A percentile compares a stretch with the other conserved stretches of the same genome.
Conservation (phyloP, 2,113 vertebrate species). For the Leptobrachium leishanense region DNA sequence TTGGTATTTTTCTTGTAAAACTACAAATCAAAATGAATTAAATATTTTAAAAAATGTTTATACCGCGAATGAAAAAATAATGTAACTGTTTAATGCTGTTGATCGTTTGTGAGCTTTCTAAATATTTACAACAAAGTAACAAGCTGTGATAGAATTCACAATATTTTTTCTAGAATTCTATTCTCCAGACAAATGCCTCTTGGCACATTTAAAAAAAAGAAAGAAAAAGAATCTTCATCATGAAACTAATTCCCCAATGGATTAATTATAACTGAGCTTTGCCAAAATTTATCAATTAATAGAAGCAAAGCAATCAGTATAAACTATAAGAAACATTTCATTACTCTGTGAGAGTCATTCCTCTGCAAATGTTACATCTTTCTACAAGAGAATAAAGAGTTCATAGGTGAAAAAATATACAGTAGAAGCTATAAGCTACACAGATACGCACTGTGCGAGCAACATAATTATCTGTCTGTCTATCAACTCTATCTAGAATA, state of each 20-base stretch:
- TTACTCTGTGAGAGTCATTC: slow-evolving; percentile 7
- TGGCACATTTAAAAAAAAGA: slow-evolving; percentile 20
- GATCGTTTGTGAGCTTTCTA: slow-evolving; percentile 16
- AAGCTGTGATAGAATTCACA: slow-evolving; percentile 51
- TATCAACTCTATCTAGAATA: too few species aligned
- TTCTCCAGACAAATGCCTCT: slow-evolving; percentile 40
- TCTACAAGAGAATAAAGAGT: slow-evolving; percentile 10
- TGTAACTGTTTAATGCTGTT: background rate
- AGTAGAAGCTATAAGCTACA: too few species aligned
- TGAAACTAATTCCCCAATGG: slow-evolving; percentile 48
- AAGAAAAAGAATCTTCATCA: slow-evolving; percentile 42
- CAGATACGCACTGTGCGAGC: too few species aligned
- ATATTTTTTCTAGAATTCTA: slow-evolving; percentile 41
- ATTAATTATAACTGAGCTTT: slow-evolving; percentile 52
- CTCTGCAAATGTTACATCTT: slow-evolving; percentile 8
- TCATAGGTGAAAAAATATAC: slow-evolving; percentile 7
- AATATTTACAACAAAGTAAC: slow-evolving; percentile 47
- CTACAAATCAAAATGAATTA: background rate
- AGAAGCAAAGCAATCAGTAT: slow-evolving; percentile 17
- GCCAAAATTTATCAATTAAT: slow-evolving; percentile 41
- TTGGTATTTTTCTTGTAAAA: too few species aligned
- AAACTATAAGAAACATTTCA: slow-evolving; percentile 1
- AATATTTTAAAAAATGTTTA: background rate
- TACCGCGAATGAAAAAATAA: background rate
- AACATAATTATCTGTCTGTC: too few species aligned